phyloP scores from a whole-genome alignment of 2,797 vertebrate genomes.

The Myotis daubentonii region DNA sequence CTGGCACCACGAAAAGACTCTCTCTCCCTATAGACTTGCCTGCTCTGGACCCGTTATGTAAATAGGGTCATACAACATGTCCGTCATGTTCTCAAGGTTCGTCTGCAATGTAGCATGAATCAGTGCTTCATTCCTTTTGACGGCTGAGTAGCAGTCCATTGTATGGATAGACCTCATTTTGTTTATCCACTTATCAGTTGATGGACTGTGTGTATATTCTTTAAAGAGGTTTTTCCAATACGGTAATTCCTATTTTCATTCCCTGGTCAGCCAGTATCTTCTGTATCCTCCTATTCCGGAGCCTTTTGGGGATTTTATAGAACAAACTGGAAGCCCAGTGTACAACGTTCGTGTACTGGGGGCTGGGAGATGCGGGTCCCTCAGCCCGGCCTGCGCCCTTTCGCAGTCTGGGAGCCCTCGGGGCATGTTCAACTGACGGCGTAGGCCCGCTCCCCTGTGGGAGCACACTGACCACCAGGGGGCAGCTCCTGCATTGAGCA shows the following conservation, averaged over 20 bases:
- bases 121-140: background rate
- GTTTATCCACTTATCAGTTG: background rate
- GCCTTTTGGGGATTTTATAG: background rate
- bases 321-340: background rate
- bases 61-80: background rate
- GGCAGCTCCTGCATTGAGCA: too few relatives aligned
- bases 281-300: background rate
- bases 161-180: background rate
- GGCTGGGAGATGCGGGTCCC: too few relatives aligned
- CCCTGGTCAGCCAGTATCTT: background rate
- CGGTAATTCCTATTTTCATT: background rate
- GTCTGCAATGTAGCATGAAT: background rate
- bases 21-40: background rate
- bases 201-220: background rate
- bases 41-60: background rate
- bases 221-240: background rate
- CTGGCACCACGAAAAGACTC: background rate
- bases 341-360: too few relatives aligned
- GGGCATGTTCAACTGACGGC: too few relatives aligned
- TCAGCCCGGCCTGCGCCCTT: too few relatives aligned
- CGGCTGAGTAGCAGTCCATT: background rate
- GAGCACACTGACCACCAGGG: too few relatives aligned
- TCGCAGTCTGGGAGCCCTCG: too few relatives aligned
- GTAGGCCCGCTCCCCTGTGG: too few relatives aligned
- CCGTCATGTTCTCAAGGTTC: background rate